Percentiles rank a stretch among this genome's conserved stretches.
Conservation (phyloP, 2,888 invertebrate species). For the Macrosiphum euphorbiae region DNA sequence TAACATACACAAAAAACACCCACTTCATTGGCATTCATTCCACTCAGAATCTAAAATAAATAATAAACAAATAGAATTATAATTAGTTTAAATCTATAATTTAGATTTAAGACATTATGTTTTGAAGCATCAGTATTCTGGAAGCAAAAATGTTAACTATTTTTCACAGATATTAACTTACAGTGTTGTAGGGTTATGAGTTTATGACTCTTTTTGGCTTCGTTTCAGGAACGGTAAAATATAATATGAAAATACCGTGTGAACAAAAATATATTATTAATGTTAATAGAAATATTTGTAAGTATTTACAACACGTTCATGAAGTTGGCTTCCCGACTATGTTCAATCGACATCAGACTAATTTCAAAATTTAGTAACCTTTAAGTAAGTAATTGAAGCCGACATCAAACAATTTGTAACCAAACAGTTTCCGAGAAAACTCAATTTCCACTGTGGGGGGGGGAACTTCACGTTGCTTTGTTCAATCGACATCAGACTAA, state of each 20-base stretch:
- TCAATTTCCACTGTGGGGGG: too few species aligned
- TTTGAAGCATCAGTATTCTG: slow-evolving; percentile 37
- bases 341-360: too few species aligned
- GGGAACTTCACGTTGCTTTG: too few species aligned
- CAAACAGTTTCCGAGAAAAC: too few species aligned
- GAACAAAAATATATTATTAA: neutral
- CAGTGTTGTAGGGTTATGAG: neutral
- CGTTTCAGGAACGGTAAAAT: slow-evolving; percentile 18
- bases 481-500: too few species aligned
- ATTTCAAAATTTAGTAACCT: too few species aligned
- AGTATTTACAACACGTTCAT: neutral
- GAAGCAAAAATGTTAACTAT: slow-evolving; percentile 25
- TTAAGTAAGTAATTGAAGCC: too few species aligned
- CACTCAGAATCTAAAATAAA: neutral
- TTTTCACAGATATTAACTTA: slow-evolving; percentile 33
- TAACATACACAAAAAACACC: neutral
- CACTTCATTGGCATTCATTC: neutral
- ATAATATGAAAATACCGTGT: slow-evolving; percentile 13
- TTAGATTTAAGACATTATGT: neutral
- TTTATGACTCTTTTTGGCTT: slow-evolving; percentile 16
- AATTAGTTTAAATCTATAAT: neutral
- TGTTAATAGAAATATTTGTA: neutral
- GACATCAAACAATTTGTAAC: too few species aligned
- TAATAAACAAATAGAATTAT: slow-evolving; percentile 14
- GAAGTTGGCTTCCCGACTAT: too few species aligned